Conservation (phyloP, 2,888 invertebrate species). For the Incurvaria masculella region DNA sequence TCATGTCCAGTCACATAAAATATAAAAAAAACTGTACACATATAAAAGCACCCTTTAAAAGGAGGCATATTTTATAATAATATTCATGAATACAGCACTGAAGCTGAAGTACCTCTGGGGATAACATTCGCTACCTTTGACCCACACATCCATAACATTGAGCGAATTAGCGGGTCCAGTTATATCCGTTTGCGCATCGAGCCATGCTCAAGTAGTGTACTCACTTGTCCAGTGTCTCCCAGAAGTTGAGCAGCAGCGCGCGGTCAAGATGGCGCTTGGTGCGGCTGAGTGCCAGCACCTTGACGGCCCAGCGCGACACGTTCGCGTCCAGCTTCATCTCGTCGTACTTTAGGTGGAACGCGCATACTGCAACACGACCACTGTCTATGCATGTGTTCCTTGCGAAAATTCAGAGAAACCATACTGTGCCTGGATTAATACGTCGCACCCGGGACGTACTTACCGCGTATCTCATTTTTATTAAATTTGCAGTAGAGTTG, state of each 20-base stretch:
- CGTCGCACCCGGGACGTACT: too few relatives aligned
- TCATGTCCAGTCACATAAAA: too few relatives aligned
- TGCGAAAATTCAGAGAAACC: neutral
- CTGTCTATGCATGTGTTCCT: neutral
- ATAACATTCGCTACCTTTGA: neutral
- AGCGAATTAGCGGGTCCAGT: too few relatives aligned
- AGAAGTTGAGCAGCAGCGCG: constrained; percentile 92
- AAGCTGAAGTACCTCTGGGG: neutral
- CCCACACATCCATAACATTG: neutral
- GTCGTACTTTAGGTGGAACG: constrained; percentile 95
- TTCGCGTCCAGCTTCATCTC: constrained; percentile 94
- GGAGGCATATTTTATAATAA: neutral
- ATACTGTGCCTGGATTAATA: too few relatives aligned
- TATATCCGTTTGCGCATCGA: too few relatives aligned
- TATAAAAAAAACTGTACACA: too few relatives aligned
- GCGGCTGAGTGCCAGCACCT: constrained; percentile 86
- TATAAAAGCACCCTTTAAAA: too few relatives aligned
- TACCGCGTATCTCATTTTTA: too few relatives aligned
- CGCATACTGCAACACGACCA: constrained; percentile 69
- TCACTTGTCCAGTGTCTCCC: constrained; percentile 95
- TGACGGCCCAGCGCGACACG: constrained; percentile 96
- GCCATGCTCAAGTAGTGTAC: constrained; percentile 21
- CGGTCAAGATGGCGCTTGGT: constrained; percentile 96
- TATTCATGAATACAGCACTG: neutral
- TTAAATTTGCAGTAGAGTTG: too few relatives aligned